Conservation (phyloP, 2,888 invertebrate genomes). For the Tetrapedia diversipes region DNA sequence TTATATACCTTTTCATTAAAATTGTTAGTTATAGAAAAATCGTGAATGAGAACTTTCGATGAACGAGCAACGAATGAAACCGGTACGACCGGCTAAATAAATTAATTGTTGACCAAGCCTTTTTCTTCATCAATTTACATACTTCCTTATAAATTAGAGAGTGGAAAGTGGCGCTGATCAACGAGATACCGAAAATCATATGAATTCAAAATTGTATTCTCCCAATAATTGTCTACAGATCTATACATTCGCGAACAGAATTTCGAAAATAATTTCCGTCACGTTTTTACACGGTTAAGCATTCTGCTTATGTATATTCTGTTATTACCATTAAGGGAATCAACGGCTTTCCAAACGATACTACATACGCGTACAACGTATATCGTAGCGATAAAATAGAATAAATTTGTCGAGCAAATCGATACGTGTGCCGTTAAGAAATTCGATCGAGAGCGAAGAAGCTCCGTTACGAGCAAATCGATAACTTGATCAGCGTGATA, state of each 20-base stretch:
- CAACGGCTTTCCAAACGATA: background rate
- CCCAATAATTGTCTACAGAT: background rate
- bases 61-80: background rate
- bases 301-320: too few relatives aligned
- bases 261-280: too few relatives aligned
- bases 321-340: too few relatives aligned
- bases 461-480: background rate
- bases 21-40: conserved; percentile 23
- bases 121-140: conserved; percentile 32
- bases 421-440: too few relatives aligned
- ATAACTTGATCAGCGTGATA: conserved; percentile 2
- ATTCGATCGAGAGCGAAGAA: background rate
- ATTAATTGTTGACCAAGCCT: conserved; percentile 30
- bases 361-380: too few relatives aligned
- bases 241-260: background rate
- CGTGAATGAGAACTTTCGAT: conserved; percentile 11
- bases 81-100: background rate
- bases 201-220: background rate
- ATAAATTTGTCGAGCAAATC: conserved; percentile 31
- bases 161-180: conserved; percentile 54
- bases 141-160: conserved; percentile 51
- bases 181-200: background rate
- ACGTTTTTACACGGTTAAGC: too few relatives aligned
- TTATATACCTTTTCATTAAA: conserved; percentile 35
- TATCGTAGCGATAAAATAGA: conserved; percentile 18